A percentile compares a stretch with the other conserved stretches of the same genome.
Evolutionary conservation across 2,113 vertebrate species (phyloP).

Genomic region (Clarias gariepinus): DNA sequence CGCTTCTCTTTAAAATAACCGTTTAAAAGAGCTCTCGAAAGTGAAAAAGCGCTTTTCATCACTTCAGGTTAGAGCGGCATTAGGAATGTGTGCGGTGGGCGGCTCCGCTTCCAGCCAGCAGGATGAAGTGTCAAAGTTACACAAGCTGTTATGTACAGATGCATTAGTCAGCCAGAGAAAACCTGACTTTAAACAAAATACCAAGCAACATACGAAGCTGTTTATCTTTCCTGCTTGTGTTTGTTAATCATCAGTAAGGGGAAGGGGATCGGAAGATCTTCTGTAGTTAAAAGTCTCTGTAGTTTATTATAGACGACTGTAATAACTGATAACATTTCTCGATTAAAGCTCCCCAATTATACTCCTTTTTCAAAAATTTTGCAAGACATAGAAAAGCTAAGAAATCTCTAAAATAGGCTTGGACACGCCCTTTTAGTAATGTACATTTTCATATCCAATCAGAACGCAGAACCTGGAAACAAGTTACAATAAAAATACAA

Average conservation of each 20-base stretch:
- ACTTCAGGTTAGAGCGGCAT: background rate
- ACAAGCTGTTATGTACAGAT: background rate
- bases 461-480: too few species aligned
- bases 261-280: background rate
- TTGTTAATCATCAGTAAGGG: background rate
- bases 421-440: too few species aligned
- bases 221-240: background rate
- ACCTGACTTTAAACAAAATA: background rate
- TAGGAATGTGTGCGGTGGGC: background rate
- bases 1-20: background rate
- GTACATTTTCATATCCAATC: too few species aligned
- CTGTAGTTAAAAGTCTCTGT: background rate
- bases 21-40: background rate
- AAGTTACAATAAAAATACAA: too few species aligned
- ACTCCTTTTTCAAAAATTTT: too few species aligned
- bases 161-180: background rate
- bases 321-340: background rate
- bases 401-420: too few species aligned
- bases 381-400: too few species aligned
- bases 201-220: background rate
- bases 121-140: background rate
- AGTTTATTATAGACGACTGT: background rate
- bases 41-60: background rate
- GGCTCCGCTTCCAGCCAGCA: background rate
- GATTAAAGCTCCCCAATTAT: background rate